Evolutionary conservation across 2,797 vertebrate species (phyloP).

Genomic region (Myotis vivesi): DNA sequence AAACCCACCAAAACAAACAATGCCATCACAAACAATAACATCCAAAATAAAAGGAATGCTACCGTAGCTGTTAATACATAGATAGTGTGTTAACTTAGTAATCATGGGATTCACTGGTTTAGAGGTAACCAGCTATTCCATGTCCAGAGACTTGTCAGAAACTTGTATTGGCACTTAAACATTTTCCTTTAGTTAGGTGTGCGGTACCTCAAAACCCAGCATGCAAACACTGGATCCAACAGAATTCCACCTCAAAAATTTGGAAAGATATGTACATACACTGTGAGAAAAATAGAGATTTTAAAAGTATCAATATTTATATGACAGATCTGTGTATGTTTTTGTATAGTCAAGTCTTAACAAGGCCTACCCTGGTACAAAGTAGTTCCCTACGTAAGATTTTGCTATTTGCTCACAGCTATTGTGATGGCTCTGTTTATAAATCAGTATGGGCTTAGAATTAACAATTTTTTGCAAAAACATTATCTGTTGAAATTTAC

Average conservation of each 20-base stretch:
- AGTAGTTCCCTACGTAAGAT: neutral
- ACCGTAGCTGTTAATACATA: neutral
- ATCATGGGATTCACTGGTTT: neutral
- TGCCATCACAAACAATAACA: neutral
- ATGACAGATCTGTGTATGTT: neutral
- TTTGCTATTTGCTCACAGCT: neutral
- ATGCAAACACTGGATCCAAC: neutral
- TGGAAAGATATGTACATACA: neutral
- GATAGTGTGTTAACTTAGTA: neutral
- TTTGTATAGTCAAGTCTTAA: constrained; percentile 23
- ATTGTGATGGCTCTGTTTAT: constrained; percentile 15
- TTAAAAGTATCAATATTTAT: neutral
- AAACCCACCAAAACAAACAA: neutral
- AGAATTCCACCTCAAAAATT: neutral
- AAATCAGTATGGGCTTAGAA: constrained; percentile 38
- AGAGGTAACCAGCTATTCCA: neutral
- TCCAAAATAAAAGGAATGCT: neutral
- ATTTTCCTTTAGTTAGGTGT: neutral
- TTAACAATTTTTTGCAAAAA: neutral
- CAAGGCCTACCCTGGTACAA: neutral
- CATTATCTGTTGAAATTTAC: constrained; percentile 47
- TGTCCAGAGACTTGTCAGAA: neutral
- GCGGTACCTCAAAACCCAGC: neutral
- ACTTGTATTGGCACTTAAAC: neutral
- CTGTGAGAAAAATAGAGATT: neutral